Conservation (phyloP, 2,888 invertebrate species). For the Agonopterix heracliana region DNA sequence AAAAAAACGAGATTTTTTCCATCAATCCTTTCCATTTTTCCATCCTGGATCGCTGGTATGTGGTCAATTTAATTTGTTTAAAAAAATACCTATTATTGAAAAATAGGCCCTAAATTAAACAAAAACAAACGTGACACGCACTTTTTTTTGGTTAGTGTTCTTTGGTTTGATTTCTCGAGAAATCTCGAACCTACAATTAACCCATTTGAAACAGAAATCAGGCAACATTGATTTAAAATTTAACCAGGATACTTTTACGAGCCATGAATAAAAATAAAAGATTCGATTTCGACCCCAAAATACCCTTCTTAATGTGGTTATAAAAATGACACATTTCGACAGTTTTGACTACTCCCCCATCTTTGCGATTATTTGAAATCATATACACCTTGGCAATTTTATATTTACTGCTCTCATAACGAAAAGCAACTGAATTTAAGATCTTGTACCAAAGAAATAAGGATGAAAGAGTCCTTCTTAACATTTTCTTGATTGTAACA, state of each 20-base stretch:
- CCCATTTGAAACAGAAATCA: no score
- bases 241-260: conserved; percentile 6
- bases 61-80: no score
- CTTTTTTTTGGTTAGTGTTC: no score
- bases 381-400: conserved; percentile 22
- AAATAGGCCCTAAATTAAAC: no score
- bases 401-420: conserved; percentile 2
- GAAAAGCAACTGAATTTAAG: not conserved
- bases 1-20: no score
- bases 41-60: no score
- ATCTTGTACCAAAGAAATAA: not conserved
- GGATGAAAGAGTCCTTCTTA: not conserved
- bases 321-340: conserved; percentile 55
- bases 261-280: conserved; percentile 21
- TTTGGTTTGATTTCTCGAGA: no score
- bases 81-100: no score
- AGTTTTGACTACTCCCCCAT: conserved; percentile 44
- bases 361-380: conserved; percentile 50
- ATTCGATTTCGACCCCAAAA: conserved; percentile 38
- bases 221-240: no score
- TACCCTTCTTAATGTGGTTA: conserved; percentile 43
- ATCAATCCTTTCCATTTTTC: no score
- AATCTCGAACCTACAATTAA: no score
- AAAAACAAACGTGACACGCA: no score
- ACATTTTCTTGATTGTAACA: not conserved